These are phyloP conservation scores for Chunga burmeisteri DNA, from an alignment of 2,113 vertebrate genomes.

Conservation along the genomic window DNA sequence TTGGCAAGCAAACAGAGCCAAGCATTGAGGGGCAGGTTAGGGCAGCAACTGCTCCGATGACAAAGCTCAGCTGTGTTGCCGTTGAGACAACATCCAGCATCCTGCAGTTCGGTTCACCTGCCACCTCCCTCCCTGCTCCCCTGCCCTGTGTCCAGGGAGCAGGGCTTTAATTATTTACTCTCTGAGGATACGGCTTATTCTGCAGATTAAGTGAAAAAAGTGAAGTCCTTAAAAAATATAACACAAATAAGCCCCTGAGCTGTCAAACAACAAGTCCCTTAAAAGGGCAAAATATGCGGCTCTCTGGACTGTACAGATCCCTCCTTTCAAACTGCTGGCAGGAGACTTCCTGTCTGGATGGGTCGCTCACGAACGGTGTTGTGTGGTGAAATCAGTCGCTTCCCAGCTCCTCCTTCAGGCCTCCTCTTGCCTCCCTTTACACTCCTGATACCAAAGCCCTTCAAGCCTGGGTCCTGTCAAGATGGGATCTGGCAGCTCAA, in stretches of 20 bases:
- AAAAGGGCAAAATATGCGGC: slow-evolving; percentile 66
- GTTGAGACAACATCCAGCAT: slow-evolving; percentile 24
- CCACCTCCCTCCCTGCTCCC: neutral
- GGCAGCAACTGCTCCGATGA: slow-evolving; percentile 2
- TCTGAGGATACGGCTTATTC: slow-evolving; percentile 26
- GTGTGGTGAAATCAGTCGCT: slow-evolving; percentile 30
- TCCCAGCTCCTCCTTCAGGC: neutral
- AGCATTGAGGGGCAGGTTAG: slow-evolving; percentile 16
- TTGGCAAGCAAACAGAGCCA: slow-evolving; percentile 10
- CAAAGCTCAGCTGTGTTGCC: slow-evolving; percentile 47
- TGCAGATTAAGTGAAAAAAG: slow-evolving; percentile 53
- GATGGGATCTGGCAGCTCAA: neutral
- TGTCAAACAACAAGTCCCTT: slow-evolving; percentile 61
- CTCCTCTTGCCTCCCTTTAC: neutral
- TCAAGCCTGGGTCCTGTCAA: neutral
- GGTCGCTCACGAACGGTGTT: neutral
- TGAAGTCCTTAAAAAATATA: slow-evolving; percentile 36
- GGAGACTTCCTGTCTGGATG: slow-evolving; percentile 61
- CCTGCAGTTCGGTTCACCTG: slow-evolving; percentile 39
- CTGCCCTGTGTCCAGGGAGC: neutral
- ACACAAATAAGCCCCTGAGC: slow-evolving; percentile 38
- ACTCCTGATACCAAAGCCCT: neutral
- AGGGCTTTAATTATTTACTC: slow-evolving; percentile 22
- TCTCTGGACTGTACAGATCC: slow-evolving; percentile 19
- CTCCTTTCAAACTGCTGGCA: slow-evolving; percentile 58